Evolutionary conservation across 1,140 invertebrate genomes (phyloP), one percentile per base, ranked within the genome.

Genomic region (Cephus cinctus): DNA sequence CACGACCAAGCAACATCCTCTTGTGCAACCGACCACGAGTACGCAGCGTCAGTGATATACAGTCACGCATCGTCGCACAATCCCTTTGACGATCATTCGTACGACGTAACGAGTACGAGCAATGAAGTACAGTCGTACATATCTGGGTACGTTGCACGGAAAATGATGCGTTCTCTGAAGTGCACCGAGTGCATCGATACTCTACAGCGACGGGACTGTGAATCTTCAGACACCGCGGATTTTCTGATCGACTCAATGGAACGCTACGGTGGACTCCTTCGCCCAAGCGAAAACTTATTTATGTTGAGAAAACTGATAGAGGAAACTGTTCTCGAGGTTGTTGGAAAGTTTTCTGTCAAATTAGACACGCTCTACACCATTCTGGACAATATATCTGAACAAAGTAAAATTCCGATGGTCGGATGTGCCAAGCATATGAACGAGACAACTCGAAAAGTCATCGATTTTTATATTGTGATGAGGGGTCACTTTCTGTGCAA

Each of bases 61-160:
- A n/a, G 6, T 30, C n/a, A n/a, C n/a, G n/a, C n/a, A n/a, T 31
- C 11, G 21, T 2, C n/a, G 31, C 2, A 27, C n/a, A 1, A 27
- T 27, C 25, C 6, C n/a, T n/a, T 27, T 6, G 6, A n/a, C 6
- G 30, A 38, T 8, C 43, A 46, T 25, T 2, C 38, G 16, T 46
- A 46, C 30, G 43, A 46, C 18, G 25, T 46, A 39, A 20, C 20
- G 20, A 12, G 15, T 39, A 46, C 43, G 20, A 46, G 43, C 12
- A 25, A 46, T 12, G 27, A 16, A 14, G 43, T 46, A 11, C 11
- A 14, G 11, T 38, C 32, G n/a, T 46, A 38, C 16, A 46, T 46
- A 39, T 30, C 43, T 32, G 31, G 43, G 21, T 46, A 46, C 38
- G 43, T 46, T 9, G 43, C 32, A 5, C 43, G 31, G 19, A 46